These are phyloP conservation scores for Sipha flava DNA, from an alignment of 1,140 invertebrate genomes.

Conservation along the genomic window DNA sequence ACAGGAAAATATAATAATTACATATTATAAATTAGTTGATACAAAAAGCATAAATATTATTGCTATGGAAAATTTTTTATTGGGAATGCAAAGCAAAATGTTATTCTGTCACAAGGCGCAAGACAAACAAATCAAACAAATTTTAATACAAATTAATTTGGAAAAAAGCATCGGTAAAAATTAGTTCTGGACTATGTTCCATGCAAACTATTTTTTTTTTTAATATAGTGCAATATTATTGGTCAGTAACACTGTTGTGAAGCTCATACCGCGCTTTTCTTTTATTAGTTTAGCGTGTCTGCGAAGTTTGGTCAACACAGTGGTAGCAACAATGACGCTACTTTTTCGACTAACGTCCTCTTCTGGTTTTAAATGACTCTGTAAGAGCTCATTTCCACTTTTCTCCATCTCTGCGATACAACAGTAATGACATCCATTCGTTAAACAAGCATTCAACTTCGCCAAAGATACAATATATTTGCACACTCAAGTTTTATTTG, in stretches of 20 bases:
- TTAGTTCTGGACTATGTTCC: neutral
- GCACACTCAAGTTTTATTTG: neutral
- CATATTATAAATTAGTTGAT: neutral
- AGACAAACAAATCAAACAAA: slow-evolving; percentile 8
- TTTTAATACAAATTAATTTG: neutral
- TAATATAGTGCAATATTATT: slow-evolving; percentile 24
- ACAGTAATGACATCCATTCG: slow-evolving; percentile 26
- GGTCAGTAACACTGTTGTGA: slow-evolving; percentile 20
- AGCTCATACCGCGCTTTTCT: slow-evolving; percentile 30
- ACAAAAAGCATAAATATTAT: neutral
- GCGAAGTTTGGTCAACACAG: slow-evolving; percentile 31
- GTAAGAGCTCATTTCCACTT: slow-evolving; percentile 27
- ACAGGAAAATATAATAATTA: neutral
- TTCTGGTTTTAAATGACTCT: slow-evolving; percentile 31
- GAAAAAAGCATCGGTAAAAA: neutral
- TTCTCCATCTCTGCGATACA: slow-evolving; percentile 29
- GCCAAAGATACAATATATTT: slow-evolving; percentile 16
- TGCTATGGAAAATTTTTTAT: neutral
- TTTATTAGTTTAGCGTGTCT: slow-evolving; percentile 31
- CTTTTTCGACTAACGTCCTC: slow-evolving; percentile 30
- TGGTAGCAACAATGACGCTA: slow-evolving; percentile 26
- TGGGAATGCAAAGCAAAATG: slow-evolving; percentile 3
- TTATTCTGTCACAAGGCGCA: slow-evolving; percentile 3
- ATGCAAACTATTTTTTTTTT: slow-evolving; percentile 14
- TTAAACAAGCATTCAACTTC: slow-evolving; percentile 19